Base-by-base conservation (phyloP, 2,888 invertebrate genomes). In the Colostygia pectinataria region DNA sequence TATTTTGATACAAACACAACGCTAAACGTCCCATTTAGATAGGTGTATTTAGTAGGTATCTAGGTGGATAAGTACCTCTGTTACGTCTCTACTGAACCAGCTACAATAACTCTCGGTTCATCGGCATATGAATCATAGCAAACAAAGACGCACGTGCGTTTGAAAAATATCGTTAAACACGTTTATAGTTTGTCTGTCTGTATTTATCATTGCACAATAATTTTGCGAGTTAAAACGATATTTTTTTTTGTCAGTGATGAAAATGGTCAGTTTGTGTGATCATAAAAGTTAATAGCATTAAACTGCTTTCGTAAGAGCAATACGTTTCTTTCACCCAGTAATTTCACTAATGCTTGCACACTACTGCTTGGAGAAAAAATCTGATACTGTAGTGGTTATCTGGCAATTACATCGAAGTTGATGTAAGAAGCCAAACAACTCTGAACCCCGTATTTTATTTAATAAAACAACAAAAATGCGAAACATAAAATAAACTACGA, bases 91-190 rank as follows among this genome's bases (percentile, higher is more conserved):
- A 39, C 23, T 15, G 18, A 28, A 29, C 34, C 28, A 12, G 23
- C 6, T 20, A 36, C 13, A 43, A 29, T 38, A 25, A 15, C 66
- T 66, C 65, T 53, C 54, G 50, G 55, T 57, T 60, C 57, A 60
- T 56, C 55, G 59, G 46, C 58, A 57, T 34, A 38, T 57, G 59
- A 61, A 34, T 61, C 53, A 61, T 50, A 38, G 42, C 41, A 25
- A 55, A 58, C 55, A 58, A 49, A 49, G 49, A 54, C 36, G 28
- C 45, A 42, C 42, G 51, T 42, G 51, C 40, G 32, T 37, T 14
- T 31, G 41, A 51, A 51, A 51, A 51, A 51, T 51, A 51, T 42
- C 39, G 29, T 50, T 42, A 38, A 45, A 46, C 45, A 53, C 46
- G 55, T 51, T 48, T 39, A 32, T 18, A 38, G 44, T 55, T 39